These are phyloP conservation scores for Drosophila pullipes DNA, from an alignment of 2,888 invertebrate genomes.

Conservation along the genomic window DNA sequence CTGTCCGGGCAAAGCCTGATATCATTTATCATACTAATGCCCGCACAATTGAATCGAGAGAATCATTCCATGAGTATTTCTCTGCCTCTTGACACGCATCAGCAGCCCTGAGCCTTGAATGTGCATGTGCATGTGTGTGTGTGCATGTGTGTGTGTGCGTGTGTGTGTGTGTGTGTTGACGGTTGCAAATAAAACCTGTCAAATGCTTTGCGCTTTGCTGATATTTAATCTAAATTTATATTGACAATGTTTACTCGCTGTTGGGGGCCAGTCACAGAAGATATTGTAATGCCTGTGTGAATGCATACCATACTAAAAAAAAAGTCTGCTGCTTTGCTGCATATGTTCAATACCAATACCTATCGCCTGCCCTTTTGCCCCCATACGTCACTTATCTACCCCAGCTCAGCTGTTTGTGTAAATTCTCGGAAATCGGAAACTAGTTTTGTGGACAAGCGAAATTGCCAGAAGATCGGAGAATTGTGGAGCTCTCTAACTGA, in stretches of 20 bases:
- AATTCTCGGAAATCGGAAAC: constrained; percentile 19
- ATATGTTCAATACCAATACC: constrained; percentile 3
- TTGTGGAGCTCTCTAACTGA: constrained; percentile 1
- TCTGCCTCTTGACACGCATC: constrained; percentile 52
- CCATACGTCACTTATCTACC: not conserved
- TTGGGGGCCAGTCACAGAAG: constrained; percentile 12
- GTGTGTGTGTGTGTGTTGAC: constrained; percentile 2
- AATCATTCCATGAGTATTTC: constrained; percentile 15
- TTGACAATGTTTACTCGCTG: constrained; percentile 38
- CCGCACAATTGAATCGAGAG: constrained; percentile 50
- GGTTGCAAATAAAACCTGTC: constrained; percentile 52
- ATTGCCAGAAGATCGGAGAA: constrained; percentile 2
- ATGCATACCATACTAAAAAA: not conserved
- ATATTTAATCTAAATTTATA: constrained; percentile 60
- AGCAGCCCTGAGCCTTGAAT: constrained; percentile 28
- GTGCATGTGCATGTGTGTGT: constrained; percentile 4
- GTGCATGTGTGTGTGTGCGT: constrained; percentile 1
- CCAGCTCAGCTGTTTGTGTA: not conserved
- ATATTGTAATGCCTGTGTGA: not conserved
- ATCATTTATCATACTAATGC: constrained; percentile 69
- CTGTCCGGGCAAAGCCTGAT: constrained; percentile 32
- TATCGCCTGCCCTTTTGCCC: not conserved
- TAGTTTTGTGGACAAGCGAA: constrained; percentile 15
- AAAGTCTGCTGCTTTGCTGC: constrained; percentile 17
- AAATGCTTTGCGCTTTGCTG: constrained; percentile 51